Conservation (phyloP, 2,797 vertebrate genomes). For the Pangasius macronema region DNA sequence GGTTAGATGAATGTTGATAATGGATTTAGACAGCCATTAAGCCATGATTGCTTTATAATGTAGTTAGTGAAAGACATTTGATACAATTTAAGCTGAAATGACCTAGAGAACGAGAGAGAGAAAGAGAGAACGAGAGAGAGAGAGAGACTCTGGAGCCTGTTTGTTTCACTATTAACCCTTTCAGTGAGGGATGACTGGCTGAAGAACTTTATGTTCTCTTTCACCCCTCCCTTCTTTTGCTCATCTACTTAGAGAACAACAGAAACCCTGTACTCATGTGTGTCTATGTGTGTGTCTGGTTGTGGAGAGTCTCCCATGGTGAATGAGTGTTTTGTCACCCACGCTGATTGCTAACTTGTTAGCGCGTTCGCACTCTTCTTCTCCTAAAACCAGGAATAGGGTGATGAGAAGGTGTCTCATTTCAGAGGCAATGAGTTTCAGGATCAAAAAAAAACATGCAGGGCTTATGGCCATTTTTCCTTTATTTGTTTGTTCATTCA, state of each 20-base stretch:
- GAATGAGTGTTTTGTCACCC: conserved; percentile 67
- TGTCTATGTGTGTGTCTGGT: conserved; percentile 38
- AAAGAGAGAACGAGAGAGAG: conserved; percentile 19
- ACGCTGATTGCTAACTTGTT: conserved; percentile 77
- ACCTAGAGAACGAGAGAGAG: conserved; percentile 68
- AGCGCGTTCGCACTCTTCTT: conserved; percentile 73
- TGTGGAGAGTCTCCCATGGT: conserved; percentile 41
- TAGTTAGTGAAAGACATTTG: conserved; percentile 87
- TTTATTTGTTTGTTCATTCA: background rate
- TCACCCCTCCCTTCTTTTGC: conserved; percentile 5
- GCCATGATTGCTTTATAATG: conserved; percentile 92
- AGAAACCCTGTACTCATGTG: conserved; percentile 15
- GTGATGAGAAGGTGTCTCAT: conserved; percentile 72
- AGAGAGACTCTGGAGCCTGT: conserved; percentile 42
- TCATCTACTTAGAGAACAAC: conserved; percentile 34
- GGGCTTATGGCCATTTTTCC: background rate
- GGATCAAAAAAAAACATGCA: background rate
- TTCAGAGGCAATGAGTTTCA: conserved; percentile 25
- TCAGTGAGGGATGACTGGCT: background rate
- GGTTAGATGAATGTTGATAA: conserved; percentile 94
- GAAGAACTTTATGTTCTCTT: conserved; percentile 12
- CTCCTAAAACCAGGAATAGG: conserved; percentile 67
- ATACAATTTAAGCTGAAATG: conserved; percentile 83
- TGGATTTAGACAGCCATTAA: conserved; percentile 92
- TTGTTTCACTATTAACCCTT: conserved; percentile 38